These are phyloP conservation scores for Caenorhabditis wallacei DNA, from an alignment of 2,888 invertebrate species.

Conservation along the genomic window DNA sequence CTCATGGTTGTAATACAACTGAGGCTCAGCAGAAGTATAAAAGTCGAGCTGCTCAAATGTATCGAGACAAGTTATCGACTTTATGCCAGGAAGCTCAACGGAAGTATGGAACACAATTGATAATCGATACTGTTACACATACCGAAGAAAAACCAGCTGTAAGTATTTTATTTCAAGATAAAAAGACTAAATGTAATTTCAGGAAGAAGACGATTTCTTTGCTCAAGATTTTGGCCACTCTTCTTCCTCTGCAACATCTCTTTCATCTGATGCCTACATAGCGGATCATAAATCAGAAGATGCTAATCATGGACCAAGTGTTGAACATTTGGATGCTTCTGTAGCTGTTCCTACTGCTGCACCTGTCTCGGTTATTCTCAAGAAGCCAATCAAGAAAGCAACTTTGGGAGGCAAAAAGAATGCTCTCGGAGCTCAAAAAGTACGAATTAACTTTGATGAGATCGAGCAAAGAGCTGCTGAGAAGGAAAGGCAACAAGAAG, in stretches of 20 bases:
- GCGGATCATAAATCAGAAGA: constrained; percentile 56
- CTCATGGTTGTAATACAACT: constrained; percentile 93
- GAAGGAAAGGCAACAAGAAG: constrained; percentile 87
- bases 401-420: constrained; percentile 89
- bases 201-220: constrained; percentile 77
- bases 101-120: constrained; percentile 91
- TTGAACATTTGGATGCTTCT: constrained; percentile 72
- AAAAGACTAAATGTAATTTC: constrained; percentile 4
- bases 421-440: constrained; percentile 94
- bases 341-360: constrained; percentile 81
- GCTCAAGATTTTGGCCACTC: constrained; percentile 74
- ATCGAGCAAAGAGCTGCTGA: constrained; percentile 93
- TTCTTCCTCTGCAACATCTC: constrained; percentile 70
- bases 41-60: constrained; percentile 94
- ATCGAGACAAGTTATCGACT: constrained; percentile 91
- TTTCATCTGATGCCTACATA: constrained; percentile 71
- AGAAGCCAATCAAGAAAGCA: constrained; percentile 85
- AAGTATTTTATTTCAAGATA: constrained; percentile 6
- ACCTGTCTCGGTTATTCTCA: constrained; percentile 85
- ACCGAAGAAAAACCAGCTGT: constrained; percentile 56
- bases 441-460: constrained; percentile 94
- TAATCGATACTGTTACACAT: constrained; percentile 73
- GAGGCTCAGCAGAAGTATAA: constrained; percentile 98
- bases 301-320: constrained; percentile 69
- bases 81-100: constrained; percentile 93